A percentile compares a stretch with the other conserved stretches of the same genome.
Evolutionary conservation across 1,140 invertebrate species (phyloP).

Genomic region (Drosophila aff.): DNA sequence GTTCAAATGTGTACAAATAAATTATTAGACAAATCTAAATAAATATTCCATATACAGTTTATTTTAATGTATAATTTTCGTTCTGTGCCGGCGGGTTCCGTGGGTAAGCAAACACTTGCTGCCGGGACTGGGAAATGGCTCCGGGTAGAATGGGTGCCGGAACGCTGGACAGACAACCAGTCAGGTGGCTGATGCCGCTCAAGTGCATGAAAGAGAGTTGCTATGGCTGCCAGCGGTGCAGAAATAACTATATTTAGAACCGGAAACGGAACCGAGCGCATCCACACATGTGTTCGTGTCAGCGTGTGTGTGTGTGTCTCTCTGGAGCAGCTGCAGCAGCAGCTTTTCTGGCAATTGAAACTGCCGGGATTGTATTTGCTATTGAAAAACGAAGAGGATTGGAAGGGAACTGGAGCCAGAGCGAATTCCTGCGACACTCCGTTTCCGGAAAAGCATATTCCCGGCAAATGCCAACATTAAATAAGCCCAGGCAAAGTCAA

Average conservation of each 20-base stretch:
- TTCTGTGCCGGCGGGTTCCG: constrained; percentile 25
- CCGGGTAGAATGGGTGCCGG: constrained; percentile 28
- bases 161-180: constrained; percentile 24
- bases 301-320: neutral
- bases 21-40: neutral
- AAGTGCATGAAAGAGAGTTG: constrained; percentile 65
- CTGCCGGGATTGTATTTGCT: constrained; percentile 50
- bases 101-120: constrained; percentile 50
- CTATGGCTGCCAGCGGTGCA: constrained; percentile 53
- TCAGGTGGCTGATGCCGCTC: constrained; percentile 51
- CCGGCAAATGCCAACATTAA: constrained; percentile 30
- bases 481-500: constrained; percentile 25
- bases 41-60: neutral
- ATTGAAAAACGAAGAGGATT: constrained; percentile 31
- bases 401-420: neutral
- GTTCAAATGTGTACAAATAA: neutral
- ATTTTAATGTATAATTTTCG: neutral
- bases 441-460: constrained; percentile 15
- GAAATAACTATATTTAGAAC: constrained; percentile 71
- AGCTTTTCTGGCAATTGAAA: constrained; percentile 60
- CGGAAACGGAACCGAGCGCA: constrained; percentile 61
- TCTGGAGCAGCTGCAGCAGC: constrained; percentile 25
- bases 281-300: constrained; percentile 35
- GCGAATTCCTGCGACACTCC: constrained; percentile 1
- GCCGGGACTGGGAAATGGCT: constrained; percentile 42